Evolutionary conservation across 2,888 invertebrate species (phyloP).

Genomic region (Eucriotettix oculatus): DNA sequence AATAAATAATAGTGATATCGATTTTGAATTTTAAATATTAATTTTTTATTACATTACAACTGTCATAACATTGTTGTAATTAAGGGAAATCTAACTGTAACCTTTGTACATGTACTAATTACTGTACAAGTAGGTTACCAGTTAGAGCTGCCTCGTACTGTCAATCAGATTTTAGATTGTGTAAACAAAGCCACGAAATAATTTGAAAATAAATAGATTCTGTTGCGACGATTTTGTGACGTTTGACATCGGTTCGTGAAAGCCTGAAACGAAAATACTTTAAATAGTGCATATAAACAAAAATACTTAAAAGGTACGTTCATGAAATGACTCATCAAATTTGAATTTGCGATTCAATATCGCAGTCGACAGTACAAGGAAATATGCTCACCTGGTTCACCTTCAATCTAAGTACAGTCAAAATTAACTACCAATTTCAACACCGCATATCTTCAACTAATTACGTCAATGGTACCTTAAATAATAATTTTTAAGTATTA

Average conservation of each 20-base stretch:
- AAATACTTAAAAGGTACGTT: too few relatives aligned
- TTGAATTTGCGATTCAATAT: background rate
- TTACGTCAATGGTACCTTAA: background rate
- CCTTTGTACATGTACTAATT: conserved; percentile 4
- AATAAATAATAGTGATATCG: background rate
- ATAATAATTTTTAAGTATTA: background rate
- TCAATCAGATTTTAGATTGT: background rate
- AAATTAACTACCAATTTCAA: conserved; percentile 10
- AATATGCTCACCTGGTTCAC: conserved; percentile 8
- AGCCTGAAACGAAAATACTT: background rate
- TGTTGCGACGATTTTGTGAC: background rate
- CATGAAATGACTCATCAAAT: too few relatives aligned
- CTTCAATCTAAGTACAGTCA: conserved; percentile 9
- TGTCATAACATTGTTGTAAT: conserved; percentile 7
- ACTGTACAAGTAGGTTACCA: conserved; percentile 6
- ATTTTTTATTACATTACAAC: conserved; percentile 5
- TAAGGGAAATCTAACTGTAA: conserved; percentile 4
- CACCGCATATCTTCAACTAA: background rate
- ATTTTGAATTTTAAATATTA: background rate
- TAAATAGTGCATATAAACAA: background rate
- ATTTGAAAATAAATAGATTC: too few relatives aligned
- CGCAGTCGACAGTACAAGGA: background rate
- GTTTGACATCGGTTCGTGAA: background rate
- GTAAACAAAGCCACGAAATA: too few relatives aligned
- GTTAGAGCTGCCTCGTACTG: background rate